Conservation (phyloP, 2,113 vertebrate species). For the Rhinopomastus cyanomelas region DNA sequence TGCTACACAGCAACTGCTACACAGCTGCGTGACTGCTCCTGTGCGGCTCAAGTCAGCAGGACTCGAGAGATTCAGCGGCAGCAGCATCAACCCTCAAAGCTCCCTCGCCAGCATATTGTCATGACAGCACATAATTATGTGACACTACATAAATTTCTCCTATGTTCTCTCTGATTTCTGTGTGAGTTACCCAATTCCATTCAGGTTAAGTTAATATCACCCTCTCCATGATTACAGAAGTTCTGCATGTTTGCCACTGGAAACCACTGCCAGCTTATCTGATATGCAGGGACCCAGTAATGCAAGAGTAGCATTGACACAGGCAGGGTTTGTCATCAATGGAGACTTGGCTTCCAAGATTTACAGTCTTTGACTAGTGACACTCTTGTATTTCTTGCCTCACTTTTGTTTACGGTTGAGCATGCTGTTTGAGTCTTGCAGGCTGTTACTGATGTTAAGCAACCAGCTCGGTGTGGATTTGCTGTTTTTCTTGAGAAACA, state of each 20-base stretch:
- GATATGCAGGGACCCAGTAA: neutral
- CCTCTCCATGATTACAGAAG: neutral
- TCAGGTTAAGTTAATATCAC: neutral
- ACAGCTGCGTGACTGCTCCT: neutral
- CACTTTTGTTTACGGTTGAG: neutral
- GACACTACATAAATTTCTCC: neutral
- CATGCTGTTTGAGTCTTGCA: rapidly evolving
- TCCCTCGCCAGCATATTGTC: neutral
- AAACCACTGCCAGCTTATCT: neutral
- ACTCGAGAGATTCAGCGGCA: neutral
- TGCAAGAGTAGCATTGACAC: neutral
- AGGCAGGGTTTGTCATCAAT: neutral
- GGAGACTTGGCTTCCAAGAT: neutral
- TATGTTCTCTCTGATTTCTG: neutral
- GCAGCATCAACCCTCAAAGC: neutral
- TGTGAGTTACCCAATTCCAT: neutral
- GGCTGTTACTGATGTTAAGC: neutral
- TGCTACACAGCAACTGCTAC: neutral
- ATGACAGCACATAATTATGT: rapidly evolving
- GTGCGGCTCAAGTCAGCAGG: rapidly evolving
- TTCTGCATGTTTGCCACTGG: neutral
- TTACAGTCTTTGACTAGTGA: neutral
- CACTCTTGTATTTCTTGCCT: neutral
- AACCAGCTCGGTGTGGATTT: neutral
- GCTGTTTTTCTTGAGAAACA: neutral